phyloP scores from a whole-genome alignment of 2,888 invertebrate genomes.

The Epinotia demarniana region DNA sequence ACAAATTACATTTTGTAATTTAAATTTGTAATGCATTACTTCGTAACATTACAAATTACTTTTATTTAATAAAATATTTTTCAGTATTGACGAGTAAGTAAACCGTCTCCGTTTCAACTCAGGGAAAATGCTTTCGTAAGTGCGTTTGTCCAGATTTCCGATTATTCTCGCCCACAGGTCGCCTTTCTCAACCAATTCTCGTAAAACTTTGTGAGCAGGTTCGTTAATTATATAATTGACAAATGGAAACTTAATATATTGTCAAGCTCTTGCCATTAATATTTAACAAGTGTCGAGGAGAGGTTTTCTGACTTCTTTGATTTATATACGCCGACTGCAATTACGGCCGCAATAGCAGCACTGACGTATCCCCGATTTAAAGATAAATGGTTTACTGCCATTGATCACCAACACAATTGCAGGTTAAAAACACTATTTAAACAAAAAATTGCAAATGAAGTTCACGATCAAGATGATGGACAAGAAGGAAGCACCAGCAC shows the following conservation, averaged over 20 bases:
- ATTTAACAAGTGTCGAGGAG: slow-evolving; percentile 26
- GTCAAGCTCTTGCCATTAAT: slow-evolving; percentile 23
- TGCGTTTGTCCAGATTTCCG: no score
- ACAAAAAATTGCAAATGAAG: slow-evolving; percentile 29
- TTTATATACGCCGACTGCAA: slow-evolving; percentile 4
- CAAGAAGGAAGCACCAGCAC: not conserved
- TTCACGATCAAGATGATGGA: not conserved
- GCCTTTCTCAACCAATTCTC: no score
- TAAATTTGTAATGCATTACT: no score
- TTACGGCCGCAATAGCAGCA: slow-evolving; percentile 24
- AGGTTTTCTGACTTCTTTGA: slow-evolving; percentile 28
- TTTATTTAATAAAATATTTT: no score
- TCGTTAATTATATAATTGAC: no score
- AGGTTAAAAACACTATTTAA: slow-evolving; percentile 20
- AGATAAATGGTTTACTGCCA: slow-evolving; percentile 25
- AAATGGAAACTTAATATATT: slow-evolving; percentile 8
- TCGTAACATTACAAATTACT: no score
- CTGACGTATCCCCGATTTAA: slow-evolving; percentile 22
- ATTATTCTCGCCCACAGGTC: no score
- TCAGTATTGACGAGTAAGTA: no score
- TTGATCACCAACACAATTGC: slow-evolving; percentile 28
- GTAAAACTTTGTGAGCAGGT: no score
- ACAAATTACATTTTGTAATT: no score
- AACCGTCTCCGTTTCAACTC: no score
- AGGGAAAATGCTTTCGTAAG: no score